A percentile compares a stretch with the other conserved stretches of the same genome.
Conservation (phyloP, 2,888 invertebrate species). For the Heliothis peltigera region DNA sequence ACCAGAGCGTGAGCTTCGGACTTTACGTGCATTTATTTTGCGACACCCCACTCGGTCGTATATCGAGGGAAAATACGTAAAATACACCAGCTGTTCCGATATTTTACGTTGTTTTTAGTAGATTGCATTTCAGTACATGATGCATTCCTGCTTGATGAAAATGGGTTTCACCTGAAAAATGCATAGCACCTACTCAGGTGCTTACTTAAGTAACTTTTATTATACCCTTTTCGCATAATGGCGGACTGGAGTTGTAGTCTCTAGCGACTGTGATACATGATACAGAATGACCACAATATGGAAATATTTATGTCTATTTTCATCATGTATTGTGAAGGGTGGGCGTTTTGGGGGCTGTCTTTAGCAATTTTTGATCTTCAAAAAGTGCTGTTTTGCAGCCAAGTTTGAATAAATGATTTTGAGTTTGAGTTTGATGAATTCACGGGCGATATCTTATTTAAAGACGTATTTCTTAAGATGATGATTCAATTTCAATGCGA, state of each 20-base stretch:
- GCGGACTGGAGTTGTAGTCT: background rate
- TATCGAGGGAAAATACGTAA: conserved; percentile 21
- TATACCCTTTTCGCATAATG: background rate
- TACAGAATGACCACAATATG: too few relatives aligned
- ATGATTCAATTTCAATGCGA: too few relatives aligned
- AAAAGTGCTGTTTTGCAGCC: too few relatives aligned
- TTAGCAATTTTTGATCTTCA: too few relatives aligned
- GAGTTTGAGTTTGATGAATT: too few relatives aligned
- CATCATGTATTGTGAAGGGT: too few relatives aligned
- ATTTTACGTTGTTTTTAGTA: conserved; percentile 23
- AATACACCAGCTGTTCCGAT: conserved; percentile 9
- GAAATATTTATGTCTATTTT: too few relatives aligned
- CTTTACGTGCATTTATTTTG: conserved; percentile 42
- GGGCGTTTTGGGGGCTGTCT: too few relatives aligned
- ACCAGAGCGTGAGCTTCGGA: conserved; percentile 17
- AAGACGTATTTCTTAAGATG: too few relatives aligned
- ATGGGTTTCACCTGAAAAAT: conserved; percentile 1
- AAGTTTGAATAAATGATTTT: too few relatives aligned
- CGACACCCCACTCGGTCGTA: conserved; percentile 2
- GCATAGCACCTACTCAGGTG: conserved; percentile 1
- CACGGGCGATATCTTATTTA: too few relatives aligned
- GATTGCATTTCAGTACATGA: conserved; percentile 26
- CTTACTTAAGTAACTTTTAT: background rate
- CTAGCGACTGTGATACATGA: background rate
- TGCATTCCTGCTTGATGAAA: background rate